Evolutionary conservation across 2,113 vertebrate species (phyloP).

Genomic region (Octodon degus): DNA sequence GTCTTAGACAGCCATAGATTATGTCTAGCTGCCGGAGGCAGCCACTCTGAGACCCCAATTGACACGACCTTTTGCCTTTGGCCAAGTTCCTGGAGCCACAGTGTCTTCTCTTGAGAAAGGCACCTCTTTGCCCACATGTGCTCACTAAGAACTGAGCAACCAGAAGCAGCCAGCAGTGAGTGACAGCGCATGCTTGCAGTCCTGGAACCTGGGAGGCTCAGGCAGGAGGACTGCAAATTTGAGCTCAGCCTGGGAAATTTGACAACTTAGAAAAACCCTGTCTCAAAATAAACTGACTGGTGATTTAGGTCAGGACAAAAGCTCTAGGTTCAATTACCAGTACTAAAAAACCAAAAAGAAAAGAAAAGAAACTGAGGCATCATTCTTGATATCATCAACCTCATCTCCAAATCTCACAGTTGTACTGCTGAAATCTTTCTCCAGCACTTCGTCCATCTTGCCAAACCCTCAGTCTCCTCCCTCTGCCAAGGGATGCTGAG

Average conservation of each 20-base stretch:
- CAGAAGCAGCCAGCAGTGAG: neutral
- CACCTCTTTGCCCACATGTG: neutral
- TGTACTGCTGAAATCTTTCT: conserved; percentile 1
- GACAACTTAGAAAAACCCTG: neutral
- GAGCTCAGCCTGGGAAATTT: neutral
- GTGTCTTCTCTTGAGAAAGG: neutral
- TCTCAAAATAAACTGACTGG: neutral
- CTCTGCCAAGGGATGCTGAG: neutral
- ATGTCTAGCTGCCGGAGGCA: neutral
- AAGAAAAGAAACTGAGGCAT: neutral
- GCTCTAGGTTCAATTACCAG: neutral
- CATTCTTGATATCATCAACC: neutral
- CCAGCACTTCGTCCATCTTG: neutral
- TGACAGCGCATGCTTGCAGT: neutral
- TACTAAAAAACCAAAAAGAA: neutral
- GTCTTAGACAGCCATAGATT: neutral
- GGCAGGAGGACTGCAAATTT: neutral
- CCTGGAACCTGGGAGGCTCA: neutral
- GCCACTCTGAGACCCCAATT: neutral
- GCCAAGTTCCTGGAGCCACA: neutral
- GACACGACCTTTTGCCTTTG: neutral
- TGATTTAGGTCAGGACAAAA: neutral
- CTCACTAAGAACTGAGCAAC: neutral
- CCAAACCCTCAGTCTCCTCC: neutral
- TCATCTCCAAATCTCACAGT: neutral